These are phyloP conservation scores for Hyposoter dolosus DNA, from an alignment of 2,888 invertebrate species.

Conservation along the genomic window DNA sequence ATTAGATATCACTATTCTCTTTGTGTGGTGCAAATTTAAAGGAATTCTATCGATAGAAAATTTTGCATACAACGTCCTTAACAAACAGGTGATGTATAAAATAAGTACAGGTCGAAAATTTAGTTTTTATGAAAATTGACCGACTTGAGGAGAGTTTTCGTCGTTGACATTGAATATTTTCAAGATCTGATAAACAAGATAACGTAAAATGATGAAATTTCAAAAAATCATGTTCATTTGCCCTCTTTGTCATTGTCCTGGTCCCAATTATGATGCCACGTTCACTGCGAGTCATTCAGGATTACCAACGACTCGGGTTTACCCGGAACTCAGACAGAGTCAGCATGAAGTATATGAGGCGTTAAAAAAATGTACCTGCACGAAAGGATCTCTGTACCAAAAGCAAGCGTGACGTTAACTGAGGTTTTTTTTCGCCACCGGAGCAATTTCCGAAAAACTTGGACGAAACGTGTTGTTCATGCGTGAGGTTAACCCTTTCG, in stretches of 20 bases:
- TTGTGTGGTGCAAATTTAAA: too few relatives aligned
- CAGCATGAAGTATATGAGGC: background rate
- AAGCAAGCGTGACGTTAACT: conserved; percentile 64
- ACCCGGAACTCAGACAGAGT: background rate
- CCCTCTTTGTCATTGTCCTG: too few relatives aligned
- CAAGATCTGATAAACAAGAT: background rate
- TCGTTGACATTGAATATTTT: background rate
- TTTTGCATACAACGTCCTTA: too few relatives aligned
- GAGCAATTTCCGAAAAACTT: conserved; percentile 50
- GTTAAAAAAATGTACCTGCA: conserved; percentile 62
- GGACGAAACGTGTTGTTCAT: conserved; percentile 59
- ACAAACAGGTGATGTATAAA: background rate
- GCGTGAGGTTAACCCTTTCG: conserved; percentile 74
- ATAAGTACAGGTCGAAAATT: background rate
- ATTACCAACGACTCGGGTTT: background rate
- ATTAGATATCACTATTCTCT: too few relatives aligned
- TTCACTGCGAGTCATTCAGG: background rate
- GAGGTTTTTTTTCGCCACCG: conserved; percentile 62
- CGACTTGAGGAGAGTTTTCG: background rate
- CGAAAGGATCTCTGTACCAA: conserved; percentile 47
- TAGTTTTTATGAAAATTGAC: background rate
- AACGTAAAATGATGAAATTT: background rate
- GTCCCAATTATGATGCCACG: background rate
- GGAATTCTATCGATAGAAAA: too few relatives aligned
- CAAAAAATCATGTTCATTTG: background rate